These are phyloP conservation scores for Heteronetta atricapilla DNA, from an alignment of 2,113 vertebrate genomes.

Conservation along the genomic window DNA sequence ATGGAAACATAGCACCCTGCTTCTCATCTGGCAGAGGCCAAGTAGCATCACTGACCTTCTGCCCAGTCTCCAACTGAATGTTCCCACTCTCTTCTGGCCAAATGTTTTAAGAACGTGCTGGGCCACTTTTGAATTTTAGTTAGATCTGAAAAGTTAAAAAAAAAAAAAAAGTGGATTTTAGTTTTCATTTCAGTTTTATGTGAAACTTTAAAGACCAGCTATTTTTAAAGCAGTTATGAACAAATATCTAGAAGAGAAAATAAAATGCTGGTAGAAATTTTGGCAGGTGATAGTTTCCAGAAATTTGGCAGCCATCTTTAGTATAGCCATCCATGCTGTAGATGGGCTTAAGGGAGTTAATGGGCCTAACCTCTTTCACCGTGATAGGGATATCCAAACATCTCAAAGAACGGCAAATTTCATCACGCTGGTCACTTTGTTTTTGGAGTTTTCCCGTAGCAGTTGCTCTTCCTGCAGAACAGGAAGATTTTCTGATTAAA, in stretches of 20 bases:
- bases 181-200: neutral
- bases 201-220: neutral
- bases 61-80: neutral
- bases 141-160: neutral
- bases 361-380: neutral
- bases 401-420: neutral
- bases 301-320: neutral
- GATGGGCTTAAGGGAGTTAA: neutral
- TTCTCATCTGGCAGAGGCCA: neutral
- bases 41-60: neutral
- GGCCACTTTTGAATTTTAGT: neutral
- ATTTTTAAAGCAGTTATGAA: neutral
- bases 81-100: neutral
- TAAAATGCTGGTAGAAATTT: neutral
- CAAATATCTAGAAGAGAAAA: neutral
- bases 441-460: neutral
- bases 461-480: neutral
- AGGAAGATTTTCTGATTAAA: neutral
- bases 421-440: neutral
- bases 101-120: neutral
- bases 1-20: neutral
- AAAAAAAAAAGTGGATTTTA: neutral
- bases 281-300: neutral
- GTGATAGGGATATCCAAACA: neutral
- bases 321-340: neutral